phyloP scores from a whole-genome alignment of 2,797 vertebrate genomes.

The Tachyglossus aculeatus region DNA sequence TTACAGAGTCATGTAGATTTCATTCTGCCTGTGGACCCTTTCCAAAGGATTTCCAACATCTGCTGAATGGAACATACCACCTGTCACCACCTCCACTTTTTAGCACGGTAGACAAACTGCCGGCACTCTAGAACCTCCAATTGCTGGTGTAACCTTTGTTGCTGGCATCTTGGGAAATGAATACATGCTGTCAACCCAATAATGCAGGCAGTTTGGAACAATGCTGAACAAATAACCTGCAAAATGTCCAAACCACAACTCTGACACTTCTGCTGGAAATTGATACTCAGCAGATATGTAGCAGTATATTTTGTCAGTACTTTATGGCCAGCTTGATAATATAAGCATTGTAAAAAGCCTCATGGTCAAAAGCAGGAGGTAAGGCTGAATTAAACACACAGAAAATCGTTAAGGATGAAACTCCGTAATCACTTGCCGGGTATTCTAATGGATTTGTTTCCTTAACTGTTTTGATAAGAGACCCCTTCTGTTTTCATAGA shows the following conservation, averaged over 20 bases:
- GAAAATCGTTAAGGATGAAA: background rate
- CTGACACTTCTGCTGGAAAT: constrained; percentile 23
- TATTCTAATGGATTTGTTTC: background rate
- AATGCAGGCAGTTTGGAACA: constrained; percentile 25
- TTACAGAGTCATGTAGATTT: background rate
- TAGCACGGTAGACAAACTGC: constrained; percentile 36
- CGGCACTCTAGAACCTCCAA: constrained; percentile 36
- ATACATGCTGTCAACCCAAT: constrained; percentile 45
- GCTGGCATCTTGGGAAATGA: constrained; percentile 39
- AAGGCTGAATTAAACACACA: constrained; percentile 11
- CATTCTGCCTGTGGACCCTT: background rate
- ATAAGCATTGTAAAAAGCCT: constrained; percentile 36
- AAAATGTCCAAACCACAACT: constrained; percentile 21
- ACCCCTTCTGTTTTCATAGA: background rate
- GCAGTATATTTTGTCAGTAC: constrained; percentile 30
- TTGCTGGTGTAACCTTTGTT: constrained; percentile 52
- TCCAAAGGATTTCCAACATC: constrained; percentile 30
- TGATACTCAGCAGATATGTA: constrained; percentile 21
- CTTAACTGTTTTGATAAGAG: background rate
- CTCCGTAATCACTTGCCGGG: background rate
- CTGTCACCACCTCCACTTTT: constrained; percentile 48
- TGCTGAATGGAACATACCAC: constrained; percentile 23
- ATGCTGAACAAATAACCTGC: constrained; percentile 37
- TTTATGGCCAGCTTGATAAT: constrained; percentile 32
- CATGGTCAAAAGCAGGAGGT: constrained; percentile 20